Conservation (phyloP, 1,140 invertebrate species). For the Augochlora pura region DNA sequence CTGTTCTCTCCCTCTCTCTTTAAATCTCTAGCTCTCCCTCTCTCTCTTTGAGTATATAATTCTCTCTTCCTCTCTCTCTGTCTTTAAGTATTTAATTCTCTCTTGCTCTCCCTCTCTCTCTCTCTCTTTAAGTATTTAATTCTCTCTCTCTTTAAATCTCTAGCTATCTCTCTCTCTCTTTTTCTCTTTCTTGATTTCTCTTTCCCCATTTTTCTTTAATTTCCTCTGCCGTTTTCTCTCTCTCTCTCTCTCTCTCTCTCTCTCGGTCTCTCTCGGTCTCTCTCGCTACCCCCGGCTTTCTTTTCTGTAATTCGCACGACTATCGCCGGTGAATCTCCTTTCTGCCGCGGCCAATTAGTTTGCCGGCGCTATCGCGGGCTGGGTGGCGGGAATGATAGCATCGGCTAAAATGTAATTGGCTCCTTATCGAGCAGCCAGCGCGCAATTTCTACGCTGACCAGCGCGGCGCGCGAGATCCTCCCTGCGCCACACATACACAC, state of each 20-base stretch:
- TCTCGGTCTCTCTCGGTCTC: not conserved
- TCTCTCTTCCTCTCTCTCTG: too few species aligned
- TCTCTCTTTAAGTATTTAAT: too few species aligned
- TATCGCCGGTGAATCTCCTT: conserved; percentile 46
- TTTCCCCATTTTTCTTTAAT: not conserved
- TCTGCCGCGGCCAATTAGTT: conserved; percentile 67
- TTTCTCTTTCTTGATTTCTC: not conserved
- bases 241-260: not conserved
- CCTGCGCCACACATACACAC: conserved; percentile 24
- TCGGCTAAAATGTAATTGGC: conserved; percentile 65
- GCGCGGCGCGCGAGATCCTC: too few species aligned
- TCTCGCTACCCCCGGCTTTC: conserved; percentile 9
- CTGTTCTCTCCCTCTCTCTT: too few species aligned
- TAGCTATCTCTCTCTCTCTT: not conserved
- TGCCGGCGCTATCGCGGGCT: conserved; percentile 54
- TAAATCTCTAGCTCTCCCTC: too few species aligned
- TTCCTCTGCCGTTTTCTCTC: too few species aligned
- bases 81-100: too few species aligned
- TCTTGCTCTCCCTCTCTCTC: too few species aligned
- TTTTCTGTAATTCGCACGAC: conserved; percentile 55
- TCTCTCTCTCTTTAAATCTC: not conserved
- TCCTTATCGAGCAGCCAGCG: conserved; percentile 60
- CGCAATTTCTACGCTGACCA: conserved; percentile 27
- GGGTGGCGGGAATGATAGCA: conserved; percentile 27
- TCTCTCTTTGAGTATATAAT: too few species aligned